phyloP scores from a whole-genome alignment of 1,140 invertebrate species.

The Habropoda laboriosa region DNA sequence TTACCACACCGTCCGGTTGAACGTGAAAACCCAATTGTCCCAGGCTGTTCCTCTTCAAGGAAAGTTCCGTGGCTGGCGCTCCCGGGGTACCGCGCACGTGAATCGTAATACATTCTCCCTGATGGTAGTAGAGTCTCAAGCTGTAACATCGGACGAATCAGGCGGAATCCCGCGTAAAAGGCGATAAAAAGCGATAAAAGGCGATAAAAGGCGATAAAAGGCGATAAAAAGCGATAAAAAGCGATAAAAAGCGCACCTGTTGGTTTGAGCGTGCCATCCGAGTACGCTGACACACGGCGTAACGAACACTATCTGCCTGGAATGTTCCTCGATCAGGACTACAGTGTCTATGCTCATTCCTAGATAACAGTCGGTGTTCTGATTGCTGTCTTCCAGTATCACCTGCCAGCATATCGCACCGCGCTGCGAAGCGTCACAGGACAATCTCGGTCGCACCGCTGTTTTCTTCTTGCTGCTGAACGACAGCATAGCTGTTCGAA shows the following conservation, averaged over 20 bases:
- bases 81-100: conserved; percentile 88
- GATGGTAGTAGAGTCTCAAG: conserved; percentile 88
- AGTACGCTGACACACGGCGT: conserved; percentile 92
- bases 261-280: conserved; percentile 88
- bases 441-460: conserved; percentile 84
- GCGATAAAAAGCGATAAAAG: not conserved
- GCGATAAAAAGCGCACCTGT: conserved; percentile 78
- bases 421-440: conserved; percentile 85
- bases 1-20: conserved; percentile 97
- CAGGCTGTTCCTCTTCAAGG: conserved; percentile 88
- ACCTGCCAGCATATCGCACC: conserved; percentile 92
- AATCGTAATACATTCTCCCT: conserved; percentile 92
- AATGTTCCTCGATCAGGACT: conserved; percentile 92
- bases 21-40: conserved; percentile 97
- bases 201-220: not conserved
- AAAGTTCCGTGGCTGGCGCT: conserved; percentile 88
- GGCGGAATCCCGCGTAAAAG: too few relatives aligned
- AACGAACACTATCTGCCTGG: conserved; percentile 93
- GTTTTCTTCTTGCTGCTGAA: conserved; percentile 89
- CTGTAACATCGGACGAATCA: conserved; percentile 73
- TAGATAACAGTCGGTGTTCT: conserved; percentile 90
- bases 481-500: conserved; percentile 84
- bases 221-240: not conserved
- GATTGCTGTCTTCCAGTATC: conserved; percentile 87
- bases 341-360: conserved; percentile 94